Base-by-base conservation (phyloP, 1,140 invertebrate species). In the Cydia fagiglandana region DNA sequence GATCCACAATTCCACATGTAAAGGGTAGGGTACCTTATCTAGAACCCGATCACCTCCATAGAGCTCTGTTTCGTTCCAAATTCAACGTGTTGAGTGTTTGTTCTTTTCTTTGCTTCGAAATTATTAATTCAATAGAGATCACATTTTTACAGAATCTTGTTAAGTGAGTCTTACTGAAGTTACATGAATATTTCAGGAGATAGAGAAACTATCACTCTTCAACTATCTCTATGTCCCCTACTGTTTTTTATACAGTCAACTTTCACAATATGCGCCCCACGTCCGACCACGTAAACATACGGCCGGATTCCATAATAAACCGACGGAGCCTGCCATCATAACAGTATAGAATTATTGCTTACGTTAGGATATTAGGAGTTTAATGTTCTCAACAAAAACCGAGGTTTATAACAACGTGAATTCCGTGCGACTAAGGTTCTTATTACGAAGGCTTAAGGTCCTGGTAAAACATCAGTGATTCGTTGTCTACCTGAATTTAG, bases 351-450 rank as follows among this genome's bases (percentile, higher is more conserved):
- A 64, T 64, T 64, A 15, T 68, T 68, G 34, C 64, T 13, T 38
- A 15, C 28, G 15, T 30, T 38, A 41, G 30, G 28, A 15, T 15
- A 41, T 45, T n/a, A 68, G 13, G 64, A 70, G 30, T 45, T 70
- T 70, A 45, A 70, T 17, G 66, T 17, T 45, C 66, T 9, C 66
- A 12, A 17, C n/a, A 61, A 24, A 61, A 61, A 61, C 17, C 56
- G 12, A 24, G 17, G 56, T 10, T 61, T 24, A 61, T 12, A 61
- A 61, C n/a, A 17, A 56, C 12, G 13, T 15, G n/a, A 56, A 56
- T 20, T 7, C 47, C 13, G 47, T 6, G 53, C 53, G n/a, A 56
- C 15, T 56, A 17, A n/a, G 53, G n/a, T 9, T 56, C 53, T 20
- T 56, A 56, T 9, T 56, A 6, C n/a, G 15, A 17, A 15, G 17